These are phyloP conservation scores for Thalassoma bifasciatum DNA, from an alignment of 2,113 vertebrate genomes.

Conservation along the genomic window DNA sequence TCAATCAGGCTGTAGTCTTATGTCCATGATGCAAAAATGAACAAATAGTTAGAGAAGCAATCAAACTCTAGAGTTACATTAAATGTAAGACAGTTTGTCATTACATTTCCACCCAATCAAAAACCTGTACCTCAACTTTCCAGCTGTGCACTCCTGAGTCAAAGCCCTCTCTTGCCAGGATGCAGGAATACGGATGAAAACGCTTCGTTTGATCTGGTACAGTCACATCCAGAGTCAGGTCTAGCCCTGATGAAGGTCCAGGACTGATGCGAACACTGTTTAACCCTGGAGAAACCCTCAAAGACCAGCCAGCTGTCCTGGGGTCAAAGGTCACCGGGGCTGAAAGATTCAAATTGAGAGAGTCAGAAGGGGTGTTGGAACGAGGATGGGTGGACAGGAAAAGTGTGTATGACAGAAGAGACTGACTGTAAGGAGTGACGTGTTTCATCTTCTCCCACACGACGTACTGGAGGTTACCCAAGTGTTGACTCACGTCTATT, in stretches of 20 bases:
- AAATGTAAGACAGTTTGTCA: too few relatives aligned
- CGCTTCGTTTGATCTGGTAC: conserved; percentile 22
- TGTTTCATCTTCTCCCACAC: conserved; percentile 71
- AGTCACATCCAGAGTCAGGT: neutral
- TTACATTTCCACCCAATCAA: too few relatives aligned
- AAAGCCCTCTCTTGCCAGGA: conserved; percentile 47
- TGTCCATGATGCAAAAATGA: too few relatives aligned
- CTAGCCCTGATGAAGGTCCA: neutral
- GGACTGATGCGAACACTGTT: conserved; percentile 19
- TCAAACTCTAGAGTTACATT: too few relatives aligned
- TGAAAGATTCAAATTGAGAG: conserved; percentile 9
- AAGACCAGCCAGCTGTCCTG: conserved; percentile 42
- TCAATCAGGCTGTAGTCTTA: too few relatives aligned
- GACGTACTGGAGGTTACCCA: conserved; percentile 57
- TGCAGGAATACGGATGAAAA: conserved; percentile 27
- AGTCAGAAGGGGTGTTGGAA: neutral
- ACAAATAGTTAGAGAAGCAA: too few relatives aligned
- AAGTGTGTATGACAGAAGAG: neutral
- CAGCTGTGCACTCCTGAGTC: conserved; percentile 50
- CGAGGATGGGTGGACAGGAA: neutral
- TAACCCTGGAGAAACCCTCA: conserved; percentile 31
- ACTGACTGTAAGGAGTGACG: conserved; percentile 64
- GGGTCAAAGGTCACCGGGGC: conserved; percentile 66
- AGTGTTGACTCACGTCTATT: conserved; percentile 62
- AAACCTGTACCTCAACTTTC: conserved; percentile 44